Conservation (phyloP, 2,113 vertebrate species). For the Aegypius monachus region DNA sequence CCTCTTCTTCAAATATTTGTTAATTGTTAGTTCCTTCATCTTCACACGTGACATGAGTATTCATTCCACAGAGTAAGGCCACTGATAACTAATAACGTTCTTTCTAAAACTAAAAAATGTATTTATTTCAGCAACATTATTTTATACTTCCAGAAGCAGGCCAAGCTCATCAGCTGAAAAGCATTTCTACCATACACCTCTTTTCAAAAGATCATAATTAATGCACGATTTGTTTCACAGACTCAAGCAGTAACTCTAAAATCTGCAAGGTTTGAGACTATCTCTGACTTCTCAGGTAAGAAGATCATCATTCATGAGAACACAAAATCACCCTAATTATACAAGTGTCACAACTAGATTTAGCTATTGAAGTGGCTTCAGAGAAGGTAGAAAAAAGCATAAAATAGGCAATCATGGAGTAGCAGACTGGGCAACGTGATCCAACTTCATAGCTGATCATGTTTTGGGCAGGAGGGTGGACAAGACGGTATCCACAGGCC, state of each 20-base stretch:
- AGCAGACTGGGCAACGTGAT: background rate
- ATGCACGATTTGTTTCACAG: background rate
- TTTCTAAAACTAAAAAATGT: background rate
- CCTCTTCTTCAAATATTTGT: background rate
- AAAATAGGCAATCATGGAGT: background rate
- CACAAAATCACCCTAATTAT: background rate
- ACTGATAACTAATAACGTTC: background rate
- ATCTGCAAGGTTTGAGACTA: background rate
- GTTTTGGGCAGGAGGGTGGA: background rate
- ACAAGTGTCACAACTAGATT: background rate
- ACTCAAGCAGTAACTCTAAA: background rate
- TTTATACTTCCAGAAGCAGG: background rate
- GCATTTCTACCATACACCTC: fast-evolving
- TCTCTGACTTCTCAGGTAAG: background rate
- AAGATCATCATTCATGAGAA: background rate
- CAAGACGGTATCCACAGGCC: background rate
- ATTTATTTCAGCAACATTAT: background rate
- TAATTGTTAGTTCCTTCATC: background rate
- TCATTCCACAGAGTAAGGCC: background rate
- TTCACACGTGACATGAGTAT: background rate
- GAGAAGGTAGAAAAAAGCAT: background rate
- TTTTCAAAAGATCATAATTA: background rate
- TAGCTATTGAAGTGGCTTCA: background rate
- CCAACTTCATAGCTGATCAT: background rate
- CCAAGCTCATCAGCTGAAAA: background rate